A percentile compares a stretch with the other conserved stretches of the same genome.
Evolutionary conservation across 2,797 vertebrate genomes (phyloP).

Genomic region (Kryptopterus vitreolus): DNA sequence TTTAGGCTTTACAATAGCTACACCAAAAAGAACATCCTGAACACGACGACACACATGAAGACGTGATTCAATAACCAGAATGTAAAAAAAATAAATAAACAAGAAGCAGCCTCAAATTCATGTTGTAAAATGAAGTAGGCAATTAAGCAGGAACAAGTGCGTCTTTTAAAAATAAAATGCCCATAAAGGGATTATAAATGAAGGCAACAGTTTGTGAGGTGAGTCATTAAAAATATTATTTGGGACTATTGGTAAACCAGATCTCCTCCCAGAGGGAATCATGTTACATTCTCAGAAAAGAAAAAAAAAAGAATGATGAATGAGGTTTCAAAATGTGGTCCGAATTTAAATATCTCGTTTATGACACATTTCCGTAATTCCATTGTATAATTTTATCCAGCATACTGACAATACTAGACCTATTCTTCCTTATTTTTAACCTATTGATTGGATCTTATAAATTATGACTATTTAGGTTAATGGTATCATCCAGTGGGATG

Average conservation of each 20-base stretch:
- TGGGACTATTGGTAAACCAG: background rate
- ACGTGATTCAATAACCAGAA: background rate
- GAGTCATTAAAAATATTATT: background rate
- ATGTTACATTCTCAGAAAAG: background rate
- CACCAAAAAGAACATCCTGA: background rate
- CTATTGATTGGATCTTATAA: background rate
- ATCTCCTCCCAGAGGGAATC: background rate
- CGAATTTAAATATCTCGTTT: background rate
- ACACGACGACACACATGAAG: background rate
- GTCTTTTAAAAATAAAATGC: background rate
- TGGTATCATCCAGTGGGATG: too few relatives aligned
- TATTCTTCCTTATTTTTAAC: background rate
- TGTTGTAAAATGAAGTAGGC: background rate
- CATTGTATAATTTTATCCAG: background rate
- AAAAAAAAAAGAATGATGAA: background rate
- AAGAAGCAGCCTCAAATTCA: background rate
- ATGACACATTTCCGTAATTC: background rate
- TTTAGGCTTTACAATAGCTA: background rate
- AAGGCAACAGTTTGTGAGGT: background rate
- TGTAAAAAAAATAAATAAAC: background rate
- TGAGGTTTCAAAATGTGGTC: background rate
- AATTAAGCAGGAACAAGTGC: background rate
- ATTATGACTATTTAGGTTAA: too few relatives aligned
- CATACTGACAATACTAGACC: background rate
- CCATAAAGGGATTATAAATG: background rate